Percentiles rank a stretch among this genome's conserved stretches.
These are phyloP conservation scores for Cantharis nigra DNA, from an alignment of 2,888 invertebrate genomes.

Conservation along the genomic window DNA sequence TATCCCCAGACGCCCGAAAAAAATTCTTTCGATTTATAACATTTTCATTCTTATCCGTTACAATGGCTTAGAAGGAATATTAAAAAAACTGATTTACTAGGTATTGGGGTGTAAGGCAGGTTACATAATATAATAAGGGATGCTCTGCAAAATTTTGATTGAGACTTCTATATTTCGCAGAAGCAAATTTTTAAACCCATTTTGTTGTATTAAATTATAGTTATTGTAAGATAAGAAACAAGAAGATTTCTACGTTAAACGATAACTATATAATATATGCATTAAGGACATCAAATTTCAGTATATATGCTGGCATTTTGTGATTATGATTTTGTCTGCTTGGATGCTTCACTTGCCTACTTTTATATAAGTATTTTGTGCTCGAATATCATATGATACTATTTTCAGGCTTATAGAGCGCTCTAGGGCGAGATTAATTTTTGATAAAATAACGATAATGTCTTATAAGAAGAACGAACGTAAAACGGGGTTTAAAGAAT, in stretches of 20 bases:
- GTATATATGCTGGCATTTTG: neutral
- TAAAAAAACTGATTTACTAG: too few species aligned
- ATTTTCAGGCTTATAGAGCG: neutral
- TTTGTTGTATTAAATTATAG: too few species aligned
- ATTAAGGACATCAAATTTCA: neutral
- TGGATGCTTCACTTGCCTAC: neutral
- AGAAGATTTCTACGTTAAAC: neutral
- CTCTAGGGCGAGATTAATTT: constrained; percentile 9
- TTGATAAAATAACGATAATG: constrained; percentile 5
- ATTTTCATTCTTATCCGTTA: too few species aligned
- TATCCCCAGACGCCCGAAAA: too few species aligned
- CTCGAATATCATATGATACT: constrained; percentile 2
- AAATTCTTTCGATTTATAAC: too few species aligned
- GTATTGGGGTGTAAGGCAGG: too few species aligned
- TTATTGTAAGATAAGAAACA: neutral
- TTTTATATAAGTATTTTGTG: neutral
- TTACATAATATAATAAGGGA: neutral
- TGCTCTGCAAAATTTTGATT: neutral
- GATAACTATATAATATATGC: neutral
- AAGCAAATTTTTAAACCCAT: too few species aligned
- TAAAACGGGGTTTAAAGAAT: constrained; percentile 3
- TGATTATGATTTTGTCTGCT: neutral
- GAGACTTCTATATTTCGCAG: neutral
- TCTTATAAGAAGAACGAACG: neutral
- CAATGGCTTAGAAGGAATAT: too few species aligned